phyloP scores from a whole-genome alignment of 2,888 invertebrate species.

The Lithophane leautieri region DNA sequence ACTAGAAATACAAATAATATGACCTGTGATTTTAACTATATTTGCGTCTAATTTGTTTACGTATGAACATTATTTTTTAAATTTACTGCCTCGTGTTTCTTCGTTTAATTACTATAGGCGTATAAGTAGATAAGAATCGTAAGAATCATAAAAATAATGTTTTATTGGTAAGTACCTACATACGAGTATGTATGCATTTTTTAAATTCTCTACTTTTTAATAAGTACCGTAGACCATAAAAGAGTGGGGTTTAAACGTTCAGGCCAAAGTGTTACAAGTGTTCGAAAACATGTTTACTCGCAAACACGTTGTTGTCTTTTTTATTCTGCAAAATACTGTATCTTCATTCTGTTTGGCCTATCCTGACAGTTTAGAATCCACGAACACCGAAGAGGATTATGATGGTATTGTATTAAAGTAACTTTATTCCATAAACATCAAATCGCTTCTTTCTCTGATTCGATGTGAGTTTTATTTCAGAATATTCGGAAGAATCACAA shows the following conservation, averaged over 20 bases:
- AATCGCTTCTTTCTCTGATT: not conserved
- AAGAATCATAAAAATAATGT: conserved; percentile 37
- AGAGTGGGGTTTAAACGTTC: not conserved
- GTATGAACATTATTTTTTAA: not conserved
- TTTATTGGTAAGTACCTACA: conserved; percentile 4
- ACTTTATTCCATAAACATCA: not conserved
- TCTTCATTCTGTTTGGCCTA: not conserved
- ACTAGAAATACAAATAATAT: conserved; percentile 4
- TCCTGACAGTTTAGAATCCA: not conserved
- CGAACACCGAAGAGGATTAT: not conserved
- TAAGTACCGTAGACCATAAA: conserved; percentile 28
- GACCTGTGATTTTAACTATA: not conserved
- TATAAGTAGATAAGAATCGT: conserved; percentile 5
- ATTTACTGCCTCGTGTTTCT: not conserved
- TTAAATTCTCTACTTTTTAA: conserved; percentile 23
- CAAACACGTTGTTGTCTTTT: conserved; percentile 22
- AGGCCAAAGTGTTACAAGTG: conserved; percentile 3
- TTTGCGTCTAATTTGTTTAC: not conserved
- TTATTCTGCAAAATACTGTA: conserved; percentile 23
- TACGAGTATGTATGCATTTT: conserved; percentile 10
- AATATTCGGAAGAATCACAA: not conserved
- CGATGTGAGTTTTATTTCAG: conserved; percentile 11
- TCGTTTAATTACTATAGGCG: not conserved
- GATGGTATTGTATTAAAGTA: conserved; percentile 5
- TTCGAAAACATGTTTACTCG: conserved; percentile 41